These are phyloP conservation scores for Lagorchestes hirsutus DNA, from an alignment of 2,797 vertebrate genomes.

Conservation along the genomic window DNA sequence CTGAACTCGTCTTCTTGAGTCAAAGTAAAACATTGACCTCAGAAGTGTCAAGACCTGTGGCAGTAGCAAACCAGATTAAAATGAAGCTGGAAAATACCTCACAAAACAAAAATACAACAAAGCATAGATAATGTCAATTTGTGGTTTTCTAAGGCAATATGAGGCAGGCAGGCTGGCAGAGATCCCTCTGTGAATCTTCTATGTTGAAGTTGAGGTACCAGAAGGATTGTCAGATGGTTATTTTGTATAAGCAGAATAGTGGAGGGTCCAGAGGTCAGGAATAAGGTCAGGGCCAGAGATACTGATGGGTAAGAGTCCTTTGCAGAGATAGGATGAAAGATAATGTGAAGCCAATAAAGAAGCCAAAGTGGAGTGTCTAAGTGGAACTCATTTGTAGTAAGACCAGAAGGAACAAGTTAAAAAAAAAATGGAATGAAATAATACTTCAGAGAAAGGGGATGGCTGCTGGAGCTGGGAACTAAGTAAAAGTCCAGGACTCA, in stretches of 20 bases:
- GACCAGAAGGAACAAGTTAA: background rate
- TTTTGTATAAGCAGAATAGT: background rate
- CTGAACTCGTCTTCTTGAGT: background rate
- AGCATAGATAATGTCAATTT: background rate
- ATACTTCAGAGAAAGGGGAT: background rate
- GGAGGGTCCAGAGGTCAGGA: background rate
- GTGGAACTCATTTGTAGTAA: background rate
- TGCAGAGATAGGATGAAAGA: background rate
- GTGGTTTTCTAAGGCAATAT: background rate
- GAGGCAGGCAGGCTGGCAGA: too few species aligned
- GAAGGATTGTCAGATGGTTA: background rate
- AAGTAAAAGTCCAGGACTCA: background rate
- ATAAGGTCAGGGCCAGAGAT: background rate
- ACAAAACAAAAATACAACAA: background rate
- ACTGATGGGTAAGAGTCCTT: background rate
- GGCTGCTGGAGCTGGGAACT: background rate
- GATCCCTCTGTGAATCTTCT: background rate
- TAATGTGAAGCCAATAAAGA: background rate
- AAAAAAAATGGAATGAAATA: background rate
- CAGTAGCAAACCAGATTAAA: background rate
- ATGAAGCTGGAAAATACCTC: background rate
- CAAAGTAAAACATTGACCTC: background rate
- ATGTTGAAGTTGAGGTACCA: background rate
- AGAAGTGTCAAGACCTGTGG: rapidly evolving
- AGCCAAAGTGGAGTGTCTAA: background rate